Conservation (phyloP, 2,888 invertebrate genomes). For the Arge pagana region DNA sequence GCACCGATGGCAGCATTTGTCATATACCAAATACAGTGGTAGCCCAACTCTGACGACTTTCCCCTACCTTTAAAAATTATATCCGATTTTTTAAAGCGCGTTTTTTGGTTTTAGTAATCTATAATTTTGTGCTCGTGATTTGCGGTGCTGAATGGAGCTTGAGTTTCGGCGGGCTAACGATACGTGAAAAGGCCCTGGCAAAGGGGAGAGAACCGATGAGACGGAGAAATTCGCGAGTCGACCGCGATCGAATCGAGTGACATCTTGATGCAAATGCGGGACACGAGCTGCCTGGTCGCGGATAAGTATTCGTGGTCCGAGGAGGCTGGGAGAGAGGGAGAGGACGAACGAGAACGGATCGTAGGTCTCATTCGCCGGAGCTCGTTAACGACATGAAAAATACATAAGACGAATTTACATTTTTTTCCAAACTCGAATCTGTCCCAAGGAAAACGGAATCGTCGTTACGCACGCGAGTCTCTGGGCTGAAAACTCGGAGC, state of each 20-base stretch:
- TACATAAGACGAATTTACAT: slow-evolving; percentile 18
- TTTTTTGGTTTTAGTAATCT: too few relatives aligned
- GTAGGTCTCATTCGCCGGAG: slow-evolving; percentile 8
- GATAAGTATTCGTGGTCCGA: background rate
- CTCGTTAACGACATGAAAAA: slow-evolving; percentile 22
- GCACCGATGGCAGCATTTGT: too few relatives aligned
- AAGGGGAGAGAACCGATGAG: too few relatives aligned
- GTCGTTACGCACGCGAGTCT: background rate
- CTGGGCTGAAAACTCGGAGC: background rate
- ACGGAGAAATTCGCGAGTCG: background rate
- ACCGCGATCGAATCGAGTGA: background rate
- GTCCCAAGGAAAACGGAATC: slow-evolving; percentile 1
- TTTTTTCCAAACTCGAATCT: slow-evolving; percentile 16
- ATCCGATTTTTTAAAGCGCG: too few relatives aligned
- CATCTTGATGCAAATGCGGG: slow-evolving; percentile 8
- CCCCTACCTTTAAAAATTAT: too few relatives aligned
- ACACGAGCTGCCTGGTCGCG: background rate
- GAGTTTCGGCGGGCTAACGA: too few relatives aligned
- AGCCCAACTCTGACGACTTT: too few relatives aligned
- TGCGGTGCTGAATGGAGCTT: too few relatives aligned
- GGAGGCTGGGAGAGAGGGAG: background rate
- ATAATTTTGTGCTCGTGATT: too few relatives aligned
- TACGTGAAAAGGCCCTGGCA: background rate
- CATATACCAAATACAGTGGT: too few relatives aligned
- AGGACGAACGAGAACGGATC: slow-evolving; percentile 1